Base-by-base conservation (phyloP, 2,113 vertebrate species). In the Scophthalmus maximus region DNA sequence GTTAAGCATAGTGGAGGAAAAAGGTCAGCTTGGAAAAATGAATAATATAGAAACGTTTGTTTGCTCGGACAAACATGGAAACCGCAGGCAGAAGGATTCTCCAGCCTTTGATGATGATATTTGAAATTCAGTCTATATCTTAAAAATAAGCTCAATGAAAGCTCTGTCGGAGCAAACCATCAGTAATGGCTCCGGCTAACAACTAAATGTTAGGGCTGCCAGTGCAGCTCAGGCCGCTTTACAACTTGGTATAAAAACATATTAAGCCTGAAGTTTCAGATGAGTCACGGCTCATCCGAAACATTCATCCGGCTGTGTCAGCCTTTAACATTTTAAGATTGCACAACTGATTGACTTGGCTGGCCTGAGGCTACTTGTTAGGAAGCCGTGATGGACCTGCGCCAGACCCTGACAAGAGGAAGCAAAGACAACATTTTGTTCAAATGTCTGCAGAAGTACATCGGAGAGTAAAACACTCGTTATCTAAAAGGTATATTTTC, bases 341-440 rank as follows among this genome's bases (percentile, higher is more conserved):
- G 81, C 57, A 85, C 79, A 87, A 84, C 81, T 81, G 80, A 89
- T 87, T 84, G 84, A 90, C 71, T 88, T 68, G 76, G 66, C 81
- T 27, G 58, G 81, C 88, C 85, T 17, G 8, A 61, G 73, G 86
- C 82, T 74, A 73, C 89, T 84, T 82, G 79, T 89, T 86, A 85
- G 63, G 53, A 26, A 79, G 26, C 78, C 47, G 69, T 26, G 53
- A 75, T 85, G 87, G 85, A 86, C 65, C 70, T 26, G 57, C 50
- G 84, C 81, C 86, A 88, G 70, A 84, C 49, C 50, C 65, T 57
- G 79, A 67, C 65, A 27, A 49, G 50, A 73, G 55, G 47, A 73
- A 40, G 66, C 59, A 32, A 27, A 75, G 52, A 51, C 72, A 84
- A 79, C 74, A 62, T 77, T 79, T 73, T 66, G 67, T 69, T 76